Evolutionary conservation across 2,888 invertebrate species (phyloP).

Genomic region (Brachycybe producta): DNA sequence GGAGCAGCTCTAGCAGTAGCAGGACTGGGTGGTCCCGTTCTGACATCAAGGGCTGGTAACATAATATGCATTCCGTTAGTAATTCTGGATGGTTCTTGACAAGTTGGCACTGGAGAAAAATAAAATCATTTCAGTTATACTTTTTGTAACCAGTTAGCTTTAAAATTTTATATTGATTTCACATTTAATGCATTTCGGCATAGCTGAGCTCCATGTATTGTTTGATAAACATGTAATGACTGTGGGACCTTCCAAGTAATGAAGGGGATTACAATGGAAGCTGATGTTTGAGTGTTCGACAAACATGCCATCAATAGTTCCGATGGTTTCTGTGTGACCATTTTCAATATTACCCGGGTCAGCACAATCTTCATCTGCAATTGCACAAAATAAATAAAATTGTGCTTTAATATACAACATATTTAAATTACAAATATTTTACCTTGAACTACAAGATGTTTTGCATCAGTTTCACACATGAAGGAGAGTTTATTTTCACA

Average conservation of each 20-base stretch:
- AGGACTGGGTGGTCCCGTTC: neutral
- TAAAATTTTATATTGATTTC: neutral
- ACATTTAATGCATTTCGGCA: slow-evolving; percentile 13
- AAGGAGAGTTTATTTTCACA: slow-evolving; percentile 7
- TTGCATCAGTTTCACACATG: slow-evolving; percentile 3
- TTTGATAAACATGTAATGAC: slow-evolving; percentile 4
- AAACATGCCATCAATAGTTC: slow-evolving; percentile 1
- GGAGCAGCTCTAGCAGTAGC: neutral
- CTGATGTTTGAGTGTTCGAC: slow-evolving; percentile 1
- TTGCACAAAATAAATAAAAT: no score
- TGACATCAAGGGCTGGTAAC: neutral
- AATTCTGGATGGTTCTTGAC: slow-evolving; percentile 9
- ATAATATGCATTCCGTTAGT: slow-evolving; percentile 6
- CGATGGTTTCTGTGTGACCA: neutral
- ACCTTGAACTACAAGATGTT: neutral
- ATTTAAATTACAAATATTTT: no score
- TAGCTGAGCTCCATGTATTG: slow-evolving; percentile 2
- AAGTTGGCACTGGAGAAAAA: slow-evolving; percentile 6
- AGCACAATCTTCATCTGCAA: slow-evolving; percentile 5
- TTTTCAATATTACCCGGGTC: slow-evolving; percentile 6
- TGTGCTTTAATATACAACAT: no score
- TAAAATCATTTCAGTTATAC: neutral
- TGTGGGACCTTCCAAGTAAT: slow-evolving; percentile 5
- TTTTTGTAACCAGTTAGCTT: neutral
- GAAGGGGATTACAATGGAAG: slow-evolving; percentile 8